Evolutionary conservation across 1,140 invertebrate genomes (phyloP).

Genomic region (Listronotus oregonensis): DNA sequence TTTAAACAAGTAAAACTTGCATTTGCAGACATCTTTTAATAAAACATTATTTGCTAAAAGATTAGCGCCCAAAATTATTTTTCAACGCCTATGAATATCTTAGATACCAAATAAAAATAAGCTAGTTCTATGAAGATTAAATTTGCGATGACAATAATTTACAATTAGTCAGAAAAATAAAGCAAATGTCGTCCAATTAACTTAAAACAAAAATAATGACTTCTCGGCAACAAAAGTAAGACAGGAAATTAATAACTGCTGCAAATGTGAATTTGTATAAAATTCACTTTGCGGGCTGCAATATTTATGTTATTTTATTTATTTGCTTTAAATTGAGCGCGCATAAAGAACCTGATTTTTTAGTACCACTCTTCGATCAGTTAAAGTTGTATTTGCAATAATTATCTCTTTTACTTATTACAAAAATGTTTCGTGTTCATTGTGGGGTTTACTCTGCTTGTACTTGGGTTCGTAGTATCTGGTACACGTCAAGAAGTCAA

Average conservation of each 20-base stretch:
- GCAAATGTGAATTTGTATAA: conserved; percentile 16
- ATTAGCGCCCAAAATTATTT: no score
- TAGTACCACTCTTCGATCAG: background rate
- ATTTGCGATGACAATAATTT: conserved; percentile 24
- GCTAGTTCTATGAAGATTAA: conserved; percentile 1
- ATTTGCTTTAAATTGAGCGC: conserved; percentile 10
- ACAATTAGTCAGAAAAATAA: conserved; percentile 29
- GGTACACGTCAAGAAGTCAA: no score
- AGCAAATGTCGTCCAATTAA: conserved; percentile 25
- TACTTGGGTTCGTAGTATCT: no score
- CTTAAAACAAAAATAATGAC: conserved; percentile 19
- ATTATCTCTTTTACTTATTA: conserved; percentile 11
- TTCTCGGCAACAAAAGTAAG: conserved; percentile 8
- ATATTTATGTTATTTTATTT: conserved; percentile 20
- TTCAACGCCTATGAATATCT: no score
- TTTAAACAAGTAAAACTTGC: no score
- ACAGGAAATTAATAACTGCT: conserved; percentile 16
- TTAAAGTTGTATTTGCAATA: background rate
- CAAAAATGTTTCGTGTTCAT: background rate
- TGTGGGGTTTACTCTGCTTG: no score
- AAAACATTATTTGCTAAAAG: no score
- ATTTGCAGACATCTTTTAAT: no score
- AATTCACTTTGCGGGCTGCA: conserved; percentile 5
- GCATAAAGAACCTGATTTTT: conserved; percentile 8
- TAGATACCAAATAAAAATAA: no score